phyloP scores from a whole-genome alignment of 2,113 vertebrate species.

The Cariama cristata region DNA sequence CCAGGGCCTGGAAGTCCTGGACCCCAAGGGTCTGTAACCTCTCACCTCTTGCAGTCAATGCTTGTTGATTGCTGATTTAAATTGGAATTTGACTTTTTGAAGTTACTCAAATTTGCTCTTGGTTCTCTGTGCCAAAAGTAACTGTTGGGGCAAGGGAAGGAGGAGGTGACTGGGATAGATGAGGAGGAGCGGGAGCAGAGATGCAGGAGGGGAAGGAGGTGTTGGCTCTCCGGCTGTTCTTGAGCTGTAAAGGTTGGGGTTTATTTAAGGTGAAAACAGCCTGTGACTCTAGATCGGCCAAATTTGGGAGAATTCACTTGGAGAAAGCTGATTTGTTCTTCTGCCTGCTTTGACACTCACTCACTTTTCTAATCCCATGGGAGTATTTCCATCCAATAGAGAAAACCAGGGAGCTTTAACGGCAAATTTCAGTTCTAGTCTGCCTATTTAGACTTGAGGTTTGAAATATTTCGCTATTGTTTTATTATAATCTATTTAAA shows the following conservation, averaged over 20 bases:
- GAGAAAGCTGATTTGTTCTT: background rate
- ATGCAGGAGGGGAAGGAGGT: background rate
- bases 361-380: background rate
- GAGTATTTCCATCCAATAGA: background rate
- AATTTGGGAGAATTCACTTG: background rate
- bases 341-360: background rate
- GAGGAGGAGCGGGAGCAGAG: background rate
- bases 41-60: background rate
- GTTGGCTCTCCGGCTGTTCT: rapidly evolving
- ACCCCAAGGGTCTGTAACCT: too few species aligned
- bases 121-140: background rate
- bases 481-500: background rate
- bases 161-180: background rate
- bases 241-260: background rate
- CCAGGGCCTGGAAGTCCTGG: background rate
- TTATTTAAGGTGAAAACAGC: background rate
- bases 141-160: background rate
- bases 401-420: background rate
- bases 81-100: background rate
- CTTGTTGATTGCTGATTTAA: background rate
- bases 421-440: background rate
- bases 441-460: background rate
- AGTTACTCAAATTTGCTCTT: background rate
- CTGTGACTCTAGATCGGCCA: background rate
- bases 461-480: background rate